Conservation (phyloP, 1,140 invertebrate genomes). For the Papilio glaucus region DNA sequence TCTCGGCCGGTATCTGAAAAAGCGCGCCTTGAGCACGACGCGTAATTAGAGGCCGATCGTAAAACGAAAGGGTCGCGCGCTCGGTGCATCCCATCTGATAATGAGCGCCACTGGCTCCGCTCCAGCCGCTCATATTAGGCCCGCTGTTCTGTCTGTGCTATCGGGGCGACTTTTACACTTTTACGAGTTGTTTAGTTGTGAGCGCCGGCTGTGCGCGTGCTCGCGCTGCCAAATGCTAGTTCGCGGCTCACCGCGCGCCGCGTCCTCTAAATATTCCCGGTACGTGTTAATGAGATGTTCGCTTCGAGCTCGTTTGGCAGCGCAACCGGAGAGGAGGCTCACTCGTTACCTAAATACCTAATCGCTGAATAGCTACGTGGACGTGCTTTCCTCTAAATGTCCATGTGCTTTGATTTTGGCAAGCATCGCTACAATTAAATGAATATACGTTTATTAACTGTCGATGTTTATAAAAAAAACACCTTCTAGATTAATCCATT, state of each 20-base stretch:
- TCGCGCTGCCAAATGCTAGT: slow-evolving; percentile 79
- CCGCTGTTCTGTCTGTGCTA: slow-evolving; percentile 63
- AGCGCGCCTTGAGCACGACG: slow-evolving; percentile 72
- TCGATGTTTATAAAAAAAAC: no score
- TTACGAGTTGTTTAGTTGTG: slow-evolving; percentile 82
- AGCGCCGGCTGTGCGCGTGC: slow-evolving; percentile 65
- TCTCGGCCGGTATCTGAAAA: slow-evolving; percentile 65
- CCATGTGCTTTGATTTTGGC: slow-evolving; percentile 39
- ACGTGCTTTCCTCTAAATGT: slow-evolving; percentile 21
- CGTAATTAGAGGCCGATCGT: slow-evolving; percentile 81
- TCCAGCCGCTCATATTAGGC: slow-evolving; percentile 81
- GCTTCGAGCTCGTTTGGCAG: slow-evolving; percentile 68
- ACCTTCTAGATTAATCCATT: no score
- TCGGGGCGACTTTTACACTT: slow-evolving; percentile 83
- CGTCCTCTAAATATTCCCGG: slow-evolving; percentile 73
- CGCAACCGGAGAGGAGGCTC: slow-evolving; percentile 39
- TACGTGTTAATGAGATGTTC: slow-evolving; percentile 75
- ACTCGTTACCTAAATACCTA: slow-evolving; percentile 52
- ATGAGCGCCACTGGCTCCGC: slow-evolving; percentile 77
- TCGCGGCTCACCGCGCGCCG: slow-evolving; percentile 76
- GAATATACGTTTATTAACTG: slow-evolving; percentile 20
- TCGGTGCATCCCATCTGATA: slow-evolving; percentile 79
- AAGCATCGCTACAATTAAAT: slow-evolving; percentile 53
- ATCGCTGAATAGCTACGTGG: slow-evolving; percentile 38
- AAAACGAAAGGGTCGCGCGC: slow-evolving; percentile 78